Evolutionary conservation across 2,888 invertebrate genomes (phyloP), one percentile per base, ranked within the genome.

Genomic region (Cephus spinipes): DNA sequence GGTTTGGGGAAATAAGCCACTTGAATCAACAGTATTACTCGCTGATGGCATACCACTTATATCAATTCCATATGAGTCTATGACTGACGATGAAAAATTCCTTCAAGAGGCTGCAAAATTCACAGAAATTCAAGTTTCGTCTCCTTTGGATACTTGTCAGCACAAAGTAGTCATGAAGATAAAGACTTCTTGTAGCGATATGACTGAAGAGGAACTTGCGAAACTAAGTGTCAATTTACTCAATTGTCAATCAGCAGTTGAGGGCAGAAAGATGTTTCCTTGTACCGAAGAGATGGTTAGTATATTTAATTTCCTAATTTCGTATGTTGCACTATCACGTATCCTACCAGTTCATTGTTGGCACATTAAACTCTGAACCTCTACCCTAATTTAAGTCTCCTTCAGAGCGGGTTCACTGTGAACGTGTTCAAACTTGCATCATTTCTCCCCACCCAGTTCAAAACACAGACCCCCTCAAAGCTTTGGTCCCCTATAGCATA

Each of bases 201-300:
- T 95, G 90, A 93, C 93, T 35, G 95, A 95, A 85, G 95, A 95
- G 85, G 93, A 95, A 79, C 86, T 95, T 35, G 94, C 94, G 0
- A 95, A 95, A 90, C 88, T 95, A 79, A 93, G 95, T 73, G 95
- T 95, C 30, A 94, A 94, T 88, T 91, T 95, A 55, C 90, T 95
- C 73, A 95, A 95, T 89, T 95, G 95, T 86, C 95, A 95, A 86
- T 94, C 94, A 0, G 92, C 92, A 71, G 92, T 93, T 11, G 95
- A 95, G 89, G 94, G 94, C 4, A 91, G 95, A 76, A 92, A 92
- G 82, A 92, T 93, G 68, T 95, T 92, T 88, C 93, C 93, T 0
- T 95, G 95, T 85, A 93, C 93, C 0, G 92, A 93, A 69, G 91
- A 93, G 80, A 95, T 95, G 95, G 93, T 93, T 91, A 86, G 78